phyloP scores from a whole-genome alignment of 1,140 invertebrate genomes.

The Ips typographus region DNA sequence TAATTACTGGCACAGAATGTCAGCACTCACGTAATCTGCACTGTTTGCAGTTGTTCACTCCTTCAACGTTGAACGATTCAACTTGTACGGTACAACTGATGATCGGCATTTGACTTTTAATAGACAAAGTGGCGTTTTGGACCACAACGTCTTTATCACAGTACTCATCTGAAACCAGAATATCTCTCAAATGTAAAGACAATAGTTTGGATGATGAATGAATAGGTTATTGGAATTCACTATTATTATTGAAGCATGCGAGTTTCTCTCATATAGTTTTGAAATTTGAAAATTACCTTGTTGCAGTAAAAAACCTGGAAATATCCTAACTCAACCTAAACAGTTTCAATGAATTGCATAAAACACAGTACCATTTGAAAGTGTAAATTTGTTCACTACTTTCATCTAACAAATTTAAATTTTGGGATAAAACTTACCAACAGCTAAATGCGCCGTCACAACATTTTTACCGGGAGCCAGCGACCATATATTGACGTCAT shows the following conservation, averaged over 20 bases:
- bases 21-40: slow-evolving; percentile 41
- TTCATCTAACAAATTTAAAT: too few relatives aligned
- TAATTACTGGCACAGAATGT: neutral
- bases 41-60: slow-evolving; percentile 42
- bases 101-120: slow-evolving; percentile 59
- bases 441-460: slow-evolving; percentile 72
- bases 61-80: slow-evolving; percentile 51
- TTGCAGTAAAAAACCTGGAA: too few relatives aligned
- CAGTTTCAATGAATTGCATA: too few relatives aligned
- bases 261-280: too few relatives aligned
- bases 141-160: slow-evolving; percentile 57
- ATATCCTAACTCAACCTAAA: too few relatives aligned
- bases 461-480: slow-evolving; percentile 72
- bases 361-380: too few relatives aligned
- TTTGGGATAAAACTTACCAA: slow-evolving; percentile 58
- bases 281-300: too few relatives aligned
- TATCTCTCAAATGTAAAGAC: neutral
- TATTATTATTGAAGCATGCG: too few relatives aligned
- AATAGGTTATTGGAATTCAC: too few relatives aligned
- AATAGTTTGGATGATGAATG: too few relatives aligned
- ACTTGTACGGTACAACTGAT: slow-evolving; percentile 66
- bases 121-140: slow-evolving; percentile 55
- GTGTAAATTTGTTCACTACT: too few relatives aligned
- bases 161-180: slow-evolving; percentile 53
- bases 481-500: slow-evolving; percentile 80